These are phyloP conservation scores for Melinopterus prodromus DNA, from an alignment of 2,888 invertebrate species.

Conservation along the genomic window DNA sequence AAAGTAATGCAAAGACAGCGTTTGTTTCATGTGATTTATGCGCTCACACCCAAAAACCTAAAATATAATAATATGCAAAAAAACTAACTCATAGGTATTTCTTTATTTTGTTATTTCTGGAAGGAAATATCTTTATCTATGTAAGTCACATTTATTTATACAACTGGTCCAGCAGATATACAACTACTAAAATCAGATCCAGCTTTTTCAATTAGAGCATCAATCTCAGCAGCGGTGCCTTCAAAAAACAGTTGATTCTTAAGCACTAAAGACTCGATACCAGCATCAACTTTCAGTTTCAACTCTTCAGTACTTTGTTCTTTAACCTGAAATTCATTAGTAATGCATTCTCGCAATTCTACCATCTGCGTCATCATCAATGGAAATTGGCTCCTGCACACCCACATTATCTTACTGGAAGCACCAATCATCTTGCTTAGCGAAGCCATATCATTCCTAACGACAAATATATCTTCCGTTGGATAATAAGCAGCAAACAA, in stretches of 20 bases:
- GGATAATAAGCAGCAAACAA: background rate
- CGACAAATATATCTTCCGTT: background rate
- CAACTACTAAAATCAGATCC: slow-evolving; percentile 13
- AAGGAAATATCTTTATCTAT: no score
- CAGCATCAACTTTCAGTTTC: background rate
- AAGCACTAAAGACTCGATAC: background rate
- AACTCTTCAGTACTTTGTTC: slow-evolving; percentile 15
- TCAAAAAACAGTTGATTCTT: background rate
- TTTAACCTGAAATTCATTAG: background rate
- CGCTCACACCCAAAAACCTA: no score
- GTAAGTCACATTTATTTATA: no score
- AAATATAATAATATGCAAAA: no score
- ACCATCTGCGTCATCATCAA: background rate
- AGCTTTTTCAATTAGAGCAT: slow-evolving; percentile 11
- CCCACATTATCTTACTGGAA: slow-evolving; percentile 20
- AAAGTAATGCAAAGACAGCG: no score
- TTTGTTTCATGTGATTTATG: no score
- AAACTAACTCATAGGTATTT: no score
- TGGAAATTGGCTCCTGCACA: slow-evolving; percentile 18
- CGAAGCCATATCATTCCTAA: slow-evolving; percentile 6
- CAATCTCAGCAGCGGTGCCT: background rate
- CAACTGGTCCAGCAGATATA: background rate
- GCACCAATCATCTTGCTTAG: slow-evolving; percentile 5
- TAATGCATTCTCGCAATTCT: slow-evolving; percentile 21
- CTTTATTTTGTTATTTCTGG: no score